Conservation (phyloP, 2,113 vertebrate species). For the Hippocampus mohnikei region DNA sequence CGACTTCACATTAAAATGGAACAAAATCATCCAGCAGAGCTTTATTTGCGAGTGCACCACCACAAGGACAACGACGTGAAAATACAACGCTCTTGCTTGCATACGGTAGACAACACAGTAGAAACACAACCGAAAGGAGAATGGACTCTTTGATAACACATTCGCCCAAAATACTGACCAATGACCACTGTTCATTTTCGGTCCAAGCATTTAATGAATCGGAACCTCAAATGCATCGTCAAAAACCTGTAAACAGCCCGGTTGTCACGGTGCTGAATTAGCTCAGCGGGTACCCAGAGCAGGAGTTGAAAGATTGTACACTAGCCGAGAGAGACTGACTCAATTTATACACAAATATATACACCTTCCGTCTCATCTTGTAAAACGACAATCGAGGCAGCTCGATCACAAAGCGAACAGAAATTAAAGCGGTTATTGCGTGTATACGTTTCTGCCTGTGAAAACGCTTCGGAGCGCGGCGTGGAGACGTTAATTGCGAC, state of each 20-base stretch:
- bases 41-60: slow-evolving; percentile 54
- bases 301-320: slow-evolving; percentile 20
- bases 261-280: neutral
- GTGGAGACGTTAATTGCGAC: neutral
- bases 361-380: neutral
- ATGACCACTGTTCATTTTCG: neutral
- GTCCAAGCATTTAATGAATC: neutral
- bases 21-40: slow-evolving; percentile 48
- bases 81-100: slow-evolving; percentile 13
- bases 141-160: neutral
- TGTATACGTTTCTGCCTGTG: neutral
- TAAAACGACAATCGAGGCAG: neutral
- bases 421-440: neutral
- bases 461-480: neutral
- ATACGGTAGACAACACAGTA: neutral
- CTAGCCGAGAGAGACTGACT: slow-evolving; percentile 17
- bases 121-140: neutral
- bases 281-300: slow-evolving; percentile 3
- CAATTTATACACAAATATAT: neutral
- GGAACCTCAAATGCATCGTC: neutral
- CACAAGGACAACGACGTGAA: slow-evolving; percentile 35
- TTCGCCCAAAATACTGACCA: neutral
- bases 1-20: slow-evolving; percentile 13
- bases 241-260: neutral
- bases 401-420: neutral